Base-by-base conservation (phyloP, 2,797 vertebrate species). In the Aeoliscus strigatus region DNA sequence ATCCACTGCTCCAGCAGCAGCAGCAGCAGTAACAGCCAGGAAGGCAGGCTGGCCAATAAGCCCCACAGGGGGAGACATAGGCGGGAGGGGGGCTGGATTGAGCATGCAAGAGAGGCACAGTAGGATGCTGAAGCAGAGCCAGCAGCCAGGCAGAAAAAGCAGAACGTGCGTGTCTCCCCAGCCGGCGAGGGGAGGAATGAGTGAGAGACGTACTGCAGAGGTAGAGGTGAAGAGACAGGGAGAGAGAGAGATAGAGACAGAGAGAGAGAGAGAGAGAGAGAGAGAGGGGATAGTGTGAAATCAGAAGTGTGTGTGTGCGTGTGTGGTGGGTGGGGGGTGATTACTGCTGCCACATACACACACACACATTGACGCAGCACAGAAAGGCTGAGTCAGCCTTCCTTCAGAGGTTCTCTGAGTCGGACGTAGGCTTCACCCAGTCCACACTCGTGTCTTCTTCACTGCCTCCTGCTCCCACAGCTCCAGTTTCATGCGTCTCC, bases 131-230 rank as follows among this genome's bases (percentile, higher is more conserved):
- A 70, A 65, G 61, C 25, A 31, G 16, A 75, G 74, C 60, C 73
- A 80, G 73, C 51, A 65, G 60, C 44, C 43, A 52, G 51, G 62
- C 59, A 46, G 63, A n/a, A 53, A 33, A 60, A 63, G 60, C 76
- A 48, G 62, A 47, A 49, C 61, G 61, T 32, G 51, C 9, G 47
- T 21, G 65, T 75, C 56, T 76, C 58, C 50, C 40, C 32, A 47
- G 68, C 62, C 59, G 48, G 72, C 51, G 42, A 66, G 66, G 58
- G 51, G 55, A 79, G 59, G 54, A 82, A 72, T 70, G 72, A 84
- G 55, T 29, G 15, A 36, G 46, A 55, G 58, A 73, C 66, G 51
- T 76, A 80, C 83, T 85, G 85, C 87, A 82, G 86, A 77, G 77
- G 64, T 53, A 66, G 66, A 65, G 65, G 51, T 69, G 51, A 56